These are phyloP conservation scores for Calameuta filiformis DNA, from an alignment of 2,888 invertebrate genomes.

Conservation along the genomic window DNA sequence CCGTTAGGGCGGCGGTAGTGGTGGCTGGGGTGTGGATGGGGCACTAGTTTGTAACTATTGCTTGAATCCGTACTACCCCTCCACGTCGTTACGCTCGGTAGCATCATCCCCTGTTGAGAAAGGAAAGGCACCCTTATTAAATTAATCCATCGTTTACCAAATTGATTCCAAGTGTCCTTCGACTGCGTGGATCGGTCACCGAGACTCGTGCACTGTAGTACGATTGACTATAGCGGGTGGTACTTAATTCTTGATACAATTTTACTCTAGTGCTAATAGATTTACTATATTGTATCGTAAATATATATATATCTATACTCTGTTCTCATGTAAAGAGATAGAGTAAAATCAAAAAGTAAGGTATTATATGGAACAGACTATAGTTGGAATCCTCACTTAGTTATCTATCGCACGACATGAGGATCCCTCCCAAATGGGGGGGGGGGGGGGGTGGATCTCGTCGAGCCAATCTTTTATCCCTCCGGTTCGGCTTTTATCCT, in stretches of 20 bases:
- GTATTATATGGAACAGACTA: not conserved
- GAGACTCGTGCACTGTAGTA: not conserved
- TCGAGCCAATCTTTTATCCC: slow-evolving; percentile 20
- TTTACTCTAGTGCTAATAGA: not conserved
- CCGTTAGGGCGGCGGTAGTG: slow-evolving; percentile 39
- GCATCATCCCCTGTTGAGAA: slow-evolving; percentile 3
- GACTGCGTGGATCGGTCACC: not conserved
- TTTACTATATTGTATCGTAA: not conserved
- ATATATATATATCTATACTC: not conserved
- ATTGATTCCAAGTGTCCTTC: slow-evolving; percentile 4
- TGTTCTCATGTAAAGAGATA: no score
- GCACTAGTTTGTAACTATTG: slow-evolving; percentile 47
- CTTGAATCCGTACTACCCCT: slow-evolving; percentile 41
- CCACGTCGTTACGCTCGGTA: slow-evolving; percentile 21
- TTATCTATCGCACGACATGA: not conserved
- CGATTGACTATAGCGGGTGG: not conserved
- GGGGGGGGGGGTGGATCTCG: slow-evolving; percentile 1
- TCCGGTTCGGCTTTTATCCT: slow-evolving; percentile 14
- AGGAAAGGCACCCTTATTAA: slow-evolving; percentile 46
- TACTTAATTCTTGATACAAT: not conserved
- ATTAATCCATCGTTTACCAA: slow-evolving; percentile 60
- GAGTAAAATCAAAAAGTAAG: not conserved
- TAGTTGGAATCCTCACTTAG: not conserved
- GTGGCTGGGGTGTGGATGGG: slow-evolving; percentile 33
- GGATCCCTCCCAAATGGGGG: not conserved